Evolutionary conservation across 2,113 vertebrate species (phyloP).

Genomic region (Trogon melanurus): DNA sequence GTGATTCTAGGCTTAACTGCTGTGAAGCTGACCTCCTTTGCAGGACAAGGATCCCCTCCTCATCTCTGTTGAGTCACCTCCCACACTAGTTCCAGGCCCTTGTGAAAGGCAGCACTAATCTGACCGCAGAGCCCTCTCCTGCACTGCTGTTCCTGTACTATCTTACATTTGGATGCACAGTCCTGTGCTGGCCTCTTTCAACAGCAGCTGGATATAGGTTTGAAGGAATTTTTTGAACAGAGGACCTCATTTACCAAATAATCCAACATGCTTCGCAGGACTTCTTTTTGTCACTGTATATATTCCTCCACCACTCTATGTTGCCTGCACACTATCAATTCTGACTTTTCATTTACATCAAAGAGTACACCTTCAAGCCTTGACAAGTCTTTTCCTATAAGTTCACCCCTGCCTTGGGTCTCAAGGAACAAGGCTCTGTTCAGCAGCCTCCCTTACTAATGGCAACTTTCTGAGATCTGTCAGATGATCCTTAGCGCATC

Average conservation of each 20-base stretch:
- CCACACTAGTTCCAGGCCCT: no score
- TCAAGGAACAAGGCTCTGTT: background rate
- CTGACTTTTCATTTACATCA: background rate
- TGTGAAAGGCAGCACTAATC: rapidly evolving
- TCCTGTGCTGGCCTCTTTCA: background rate
- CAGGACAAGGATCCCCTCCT: background rate
- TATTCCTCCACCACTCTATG: background rate
- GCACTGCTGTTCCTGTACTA: rapidly evolving
- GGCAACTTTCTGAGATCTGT: background rate
- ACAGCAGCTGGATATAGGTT: background rate
- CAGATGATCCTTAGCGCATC: background rate
- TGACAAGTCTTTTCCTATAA: background rate
- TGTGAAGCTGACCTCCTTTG: background rate
- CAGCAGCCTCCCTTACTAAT: background rate
- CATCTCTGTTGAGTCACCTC: background rate
- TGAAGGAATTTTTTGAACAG: background rate
- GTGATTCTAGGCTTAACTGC: background rate
- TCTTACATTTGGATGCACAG: background rate
- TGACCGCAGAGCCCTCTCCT: background rate
- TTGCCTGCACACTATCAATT: background rate
- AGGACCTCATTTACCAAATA: background rate
- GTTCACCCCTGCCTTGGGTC: background rate
- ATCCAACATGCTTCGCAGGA: background rate
- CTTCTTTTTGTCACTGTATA: background rate
- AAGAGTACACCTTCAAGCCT: background rate